phyloP scores from a whole-genome alignment of 2,113 vertebrate species.

The Junco hyemalis region DNA sequence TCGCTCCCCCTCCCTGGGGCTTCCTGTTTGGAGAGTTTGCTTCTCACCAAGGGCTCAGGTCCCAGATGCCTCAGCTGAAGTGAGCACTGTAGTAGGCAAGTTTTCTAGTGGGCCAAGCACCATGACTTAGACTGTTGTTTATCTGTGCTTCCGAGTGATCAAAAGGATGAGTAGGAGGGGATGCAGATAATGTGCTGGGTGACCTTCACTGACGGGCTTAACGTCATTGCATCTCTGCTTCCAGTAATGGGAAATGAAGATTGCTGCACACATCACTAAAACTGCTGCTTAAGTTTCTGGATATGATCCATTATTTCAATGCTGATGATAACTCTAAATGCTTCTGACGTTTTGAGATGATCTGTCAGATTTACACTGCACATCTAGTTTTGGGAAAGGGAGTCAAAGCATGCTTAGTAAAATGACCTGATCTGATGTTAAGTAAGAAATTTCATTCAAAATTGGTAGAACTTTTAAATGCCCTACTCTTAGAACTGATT shows the following conservation, averaged over 20 bases:
- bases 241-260: not conserved
- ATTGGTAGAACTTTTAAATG: slow-evolving; percentile 23
- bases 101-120: not conserved
- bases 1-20: not conserved
- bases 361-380: not conserved
- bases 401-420: not conserved
- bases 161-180: slow-evolving; percentile 13
- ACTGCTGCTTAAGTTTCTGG: not conserved
- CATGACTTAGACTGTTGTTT: not conserved
- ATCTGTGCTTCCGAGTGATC: not conserved
- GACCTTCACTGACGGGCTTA: slow-evolving; percentile 8
- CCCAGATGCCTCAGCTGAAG: not conserved
- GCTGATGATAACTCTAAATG: not conserved
- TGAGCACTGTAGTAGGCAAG: not conserved
- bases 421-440: not conserved
- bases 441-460: slow-evolving; percentile 1
- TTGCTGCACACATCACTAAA: not conserved
- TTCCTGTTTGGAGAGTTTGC: not conserved
- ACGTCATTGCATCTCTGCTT: not conserved
- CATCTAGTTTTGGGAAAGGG: not conserved
- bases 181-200: not conserved
- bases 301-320: not conserved
- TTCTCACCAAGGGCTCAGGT: not conserved
- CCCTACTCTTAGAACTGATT: slow-evolving; percentile 12
- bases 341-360: not conserved